A percentile compares a stretch with the other conserved stretches of the same genome.
phyloP scores from a whole-genome alignment of 2,888 invertebrate genomes.

The Mesochorus sp. region DNA sequence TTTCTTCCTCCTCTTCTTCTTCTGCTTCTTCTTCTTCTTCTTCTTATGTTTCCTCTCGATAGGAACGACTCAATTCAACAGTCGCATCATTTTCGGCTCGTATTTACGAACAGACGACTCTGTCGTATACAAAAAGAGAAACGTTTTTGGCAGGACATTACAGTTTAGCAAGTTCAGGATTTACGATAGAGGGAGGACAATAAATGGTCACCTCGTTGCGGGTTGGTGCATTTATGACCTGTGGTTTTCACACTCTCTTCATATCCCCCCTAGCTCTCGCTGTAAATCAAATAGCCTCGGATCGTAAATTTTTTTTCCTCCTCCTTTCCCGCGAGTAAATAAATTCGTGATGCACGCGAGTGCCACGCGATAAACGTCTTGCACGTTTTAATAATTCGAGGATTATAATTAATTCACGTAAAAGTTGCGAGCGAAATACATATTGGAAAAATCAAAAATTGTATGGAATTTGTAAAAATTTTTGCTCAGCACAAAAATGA shows the following conservation, averaged over 20 bases:
- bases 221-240: constrained; percentile 70
- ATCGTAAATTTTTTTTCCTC: too few species aligned
- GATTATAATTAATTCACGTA: too few species aligned
- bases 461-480: too few species aligned
- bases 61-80: neutral
- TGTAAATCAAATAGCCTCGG: constrained; percentile 66
- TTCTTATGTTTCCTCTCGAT: neutral
- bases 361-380: too few species aligned
- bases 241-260: constrained; percentile 71
- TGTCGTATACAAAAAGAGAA: neutral
- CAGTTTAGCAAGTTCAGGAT: constrained; percentile 47
- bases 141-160: neutral
- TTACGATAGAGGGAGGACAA: constrained; percentile 42
- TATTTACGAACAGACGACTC: constrained; percentile 6
- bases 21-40: neutral
- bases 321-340: too few species aligned
- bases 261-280: constrained; percentile 39
- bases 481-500: too few species aligned
- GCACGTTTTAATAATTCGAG: too few species aligned
- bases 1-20: constrained; percentile 12
- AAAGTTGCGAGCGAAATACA: too few species aligned
- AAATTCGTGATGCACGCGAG: too few species aligned
- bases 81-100: constrained; percentile 9
- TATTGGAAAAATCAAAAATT: too few species aligned
- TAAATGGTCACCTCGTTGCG: constrained; percentile 58